Conservation (phyloP, 2,113 vertebrate genomes). For the Engraulis encrasicolus region DNA sequence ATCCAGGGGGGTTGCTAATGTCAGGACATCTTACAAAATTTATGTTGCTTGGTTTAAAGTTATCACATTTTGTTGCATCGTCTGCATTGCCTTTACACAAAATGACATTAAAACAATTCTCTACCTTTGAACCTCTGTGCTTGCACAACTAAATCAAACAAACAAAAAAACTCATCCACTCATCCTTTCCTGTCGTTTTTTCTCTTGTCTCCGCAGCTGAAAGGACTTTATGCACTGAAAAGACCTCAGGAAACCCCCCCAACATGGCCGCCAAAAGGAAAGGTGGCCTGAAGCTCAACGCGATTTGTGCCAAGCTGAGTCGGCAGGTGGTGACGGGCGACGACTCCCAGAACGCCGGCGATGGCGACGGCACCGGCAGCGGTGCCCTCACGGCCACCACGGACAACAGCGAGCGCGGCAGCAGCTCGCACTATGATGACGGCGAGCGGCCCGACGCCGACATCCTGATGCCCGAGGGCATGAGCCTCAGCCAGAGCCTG, state of each 20-base stretch:
- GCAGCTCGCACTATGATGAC: slow-evolving; percentile 79
- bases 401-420: slow-evolving; percentile 82
- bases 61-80: not conserved
- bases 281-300: slow-evolving; percentile 99
- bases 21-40: not conserved
- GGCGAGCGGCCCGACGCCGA: slow-evolving; percentile 73
- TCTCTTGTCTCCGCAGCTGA: slow-evolving; percentile 82
- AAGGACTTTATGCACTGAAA: slow-evolving; percentile 96
- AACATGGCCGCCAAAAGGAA: slow-evolving; percentile 99
- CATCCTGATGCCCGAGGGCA: slow-evolving; percentile 76
- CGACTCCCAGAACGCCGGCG: slow-evolving; percentile 81
- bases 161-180: not conserved
- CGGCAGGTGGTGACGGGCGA: slow-evolving; percentile 92
- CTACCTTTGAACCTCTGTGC: not conserved
- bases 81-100: not conserved
- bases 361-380: slow-evolving; percentile 80
- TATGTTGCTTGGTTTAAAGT: not conserved
- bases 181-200: not conserved
- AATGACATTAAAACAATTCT: not conserved
- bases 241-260: slow-evolving; percentile 94
- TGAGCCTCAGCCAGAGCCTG: slow-evolving; percentile 76
- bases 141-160: not conserved
- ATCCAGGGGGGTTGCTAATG: not conserved
- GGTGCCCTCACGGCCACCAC: no score
- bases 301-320: slow-evolving; percentile 99